Evolutionary conservation across 2,888 invertebrate genomes (phyloP), one percentile per base, ranked within the genome.

Genomic region (Anagyrus pseudococci): DNA sequence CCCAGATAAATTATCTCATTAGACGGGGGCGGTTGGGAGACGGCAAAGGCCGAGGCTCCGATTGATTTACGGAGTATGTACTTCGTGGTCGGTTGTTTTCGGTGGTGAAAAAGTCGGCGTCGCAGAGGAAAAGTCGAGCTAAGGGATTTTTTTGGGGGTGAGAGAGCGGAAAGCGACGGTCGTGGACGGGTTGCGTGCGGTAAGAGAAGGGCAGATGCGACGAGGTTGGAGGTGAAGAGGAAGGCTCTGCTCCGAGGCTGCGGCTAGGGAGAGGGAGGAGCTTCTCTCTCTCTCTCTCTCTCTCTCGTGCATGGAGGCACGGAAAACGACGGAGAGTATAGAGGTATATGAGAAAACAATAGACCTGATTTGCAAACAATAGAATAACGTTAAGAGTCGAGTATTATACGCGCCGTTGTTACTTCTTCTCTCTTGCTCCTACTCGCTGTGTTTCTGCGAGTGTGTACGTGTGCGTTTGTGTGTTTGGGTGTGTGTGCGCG

Each of bases 311-410:
- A 62, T 41, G 54, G 55, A 43, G 53, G 58, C 43, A 58, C 40
- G n/a, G n/a, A n/a, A 65, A 59, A 66, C 64, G 58, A 57, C 64
- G 64, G 58, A 68, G 68, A 68, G 71, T 65, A 66, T 67, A 62
- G 70, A 73, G 73, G 76, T 76, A 79, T 79, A 80, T 79, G 80
- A 80, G 80, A 80, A 80, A 80, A 80, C 80, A 80, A 80, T 80
- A 80, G 80, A 79, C 74, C 78, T 80, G 80, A 80, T 80, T 80
- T 80, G 80, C 80, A 80, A 80, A 80, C 80, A 80, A 80, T 80
- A 80, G 80, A 80, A 80, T 80, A 80, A 80, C 79, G 80, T 80
- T 80, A 78, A 79, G 78, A 79, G 77, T 29, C 58, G 43, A 41
- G 79, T 80, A 80, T 79, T 80, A 80, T 80, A 64, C 46, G 54